Evolutionary conservation across 2,797 vertebrate species (phyloP).

Genomic region (Ctenochaetus hawaiiensis): DNA sequence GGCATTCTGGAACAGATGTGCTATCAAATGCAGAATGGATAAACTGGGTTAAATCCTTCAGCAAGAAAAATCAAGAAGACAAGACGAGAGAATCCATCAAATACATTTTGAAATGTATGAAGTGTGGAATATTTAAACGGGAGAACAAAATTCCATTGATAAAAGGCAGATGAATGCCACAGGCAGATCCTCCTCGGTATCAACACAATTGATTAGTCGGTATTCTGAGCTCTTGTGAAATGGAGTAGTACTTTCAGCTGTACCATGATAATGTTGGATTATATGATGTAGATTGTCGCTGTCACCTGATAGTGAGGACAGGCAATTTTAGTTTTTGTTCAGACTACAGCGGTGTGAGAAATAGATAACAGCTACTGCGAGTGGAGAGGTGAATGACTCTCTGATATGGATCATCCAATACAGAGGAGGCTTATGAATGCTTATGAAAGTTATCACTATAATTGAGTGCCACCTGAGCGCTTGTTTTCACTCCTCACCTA

Average conservation of each 20-base stretch:
- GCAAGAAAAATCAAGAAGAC: not conserved
- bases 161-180: constrained; percentile 31
- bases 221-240: constrained; percentile 31
- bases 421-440: constrained; percentile 51
- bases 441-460: constrained; percentile 49
- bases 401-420: constrained; percentile 63
- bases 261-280: constrained; percentile 30
- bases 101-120: constrained; percentile 10
- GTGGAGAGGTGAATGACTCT: constrained; percentile 43
- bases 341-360: constrained; percentile 43
- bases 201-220: constrained; percentile 41
- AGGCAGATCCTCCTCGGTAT: constrained; percentile 34
- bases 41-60: constrained; percentile 4
- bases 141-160: constrained; percentile 13
- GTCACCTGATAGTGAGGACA: constrained; percentile 55
- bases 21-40: not conserved
- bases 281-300: constrained; percentile 57
- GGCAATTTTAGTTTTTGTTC: constrained; percentile 60
- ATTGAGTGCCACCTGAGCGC: constrained; percentile 50
- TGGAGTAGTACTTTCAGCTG: constrained; percentile 28
- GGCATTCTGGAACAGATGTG: constrained; percentile 4
- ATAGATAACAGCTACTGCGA: constrained; percentile 62
- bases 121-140: constrained; percentile 9
- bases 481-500: constrained; percentile 41
- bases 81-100: constrained; percentile 26